Conservation (phyloP, 1,140 invertebrate genomes). For the Cydia pomonella region DNA sequence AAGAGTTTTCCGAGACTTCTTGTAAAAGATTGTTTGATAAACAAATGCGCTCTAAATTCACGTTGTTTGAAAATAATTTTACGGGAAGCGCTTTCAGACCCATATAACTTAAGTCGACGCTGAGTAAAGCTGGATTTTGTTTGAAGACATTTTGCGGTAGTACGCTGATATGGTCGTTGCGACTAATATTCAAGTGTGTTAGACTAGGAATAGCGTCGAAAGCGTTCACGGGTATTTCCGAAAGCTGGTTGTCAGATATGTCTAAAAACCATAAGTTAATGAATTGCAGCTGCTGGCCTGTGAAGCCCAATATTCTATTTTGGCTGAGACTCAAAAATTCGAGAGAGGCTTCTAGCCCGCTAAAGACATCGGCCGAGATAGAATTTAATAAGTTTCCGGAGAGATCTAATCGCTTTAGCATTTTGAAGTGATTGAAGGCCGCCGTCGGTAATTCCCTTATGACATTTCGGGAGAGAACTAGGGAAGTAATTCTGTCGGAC, state of each 20-base stretch:
- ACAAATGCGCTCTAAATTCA: constrained; percentile 84
- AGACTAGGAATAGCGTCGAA: constrained; percentile 87
- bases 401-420: constrained; percentile 87
- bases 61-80: constrained; percentile 86
- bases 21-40: constrained; percentile 85
- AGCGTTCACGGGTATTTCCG: constrained; percentile 84
- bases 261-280: constrained; percentile 86
- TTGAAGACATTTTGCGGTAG: constrained; percentile 82
- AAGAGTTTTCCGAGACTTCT: constrained; percentile 87
- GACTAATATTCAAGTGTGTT: constrained; percentile 88
- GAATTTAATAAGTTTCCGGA: constrained; percentile 88
- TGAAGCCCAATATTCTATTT: constrained; percentile 86
- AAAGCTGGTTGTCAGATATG: constrained; percentile 89
- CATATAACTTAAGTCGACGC: constrained; percentile 88
- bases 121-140: constrained; percentile 82
- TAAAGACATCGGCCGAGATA: constrained; percentile 87
- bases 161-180: constrained; percentile 85
- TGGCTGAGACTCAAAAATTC: constrained; percentile 87
- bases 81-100: constrained; percentile 86
- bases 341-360: constrained; percentile 87
- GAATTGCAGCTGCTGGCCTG: constrained; percentile 84
- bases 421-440: constrained; percentile 89
- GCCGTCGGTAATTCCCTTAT: constrained; percentile 91
- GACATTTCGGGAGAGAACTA: constrained; percentile 90
- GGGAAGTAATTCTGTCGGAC: constrained; percentile 82